Conservation (phyloP, 2,113 vertebrate genomes). For the Arothron firmamentum region DNA sequence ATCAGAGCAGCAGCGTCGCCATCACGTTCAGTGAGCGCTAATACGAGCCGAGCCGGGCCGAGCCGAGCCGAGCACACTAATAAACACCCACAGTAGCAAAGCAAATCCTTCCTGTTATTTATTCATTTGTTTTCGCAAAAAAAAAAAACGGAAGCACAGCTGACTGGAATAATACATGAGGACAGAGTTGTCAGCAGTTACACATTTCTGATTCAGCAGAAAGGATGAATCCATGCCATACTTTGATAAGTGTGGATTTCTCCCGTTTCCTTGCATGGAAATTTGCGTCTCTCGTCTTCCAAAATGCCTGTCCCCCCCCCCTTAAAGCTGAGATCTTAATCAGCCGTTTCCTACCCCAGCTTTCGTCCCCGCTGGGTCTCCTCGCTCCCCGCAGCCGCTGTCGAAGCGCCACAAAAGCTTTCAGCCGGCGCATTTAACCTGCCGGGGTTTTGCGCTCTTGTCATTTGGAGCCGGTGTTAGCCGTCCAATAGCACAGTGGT, state of each 20-base stretch:
- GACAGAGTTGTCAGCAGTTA: too few species aligned
- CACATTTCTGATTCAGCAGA: too few species aligned
- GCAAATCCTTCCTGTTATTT: neutral
- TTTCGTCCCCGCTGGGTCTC: neutral
- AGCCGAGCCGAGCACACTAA: neutral
- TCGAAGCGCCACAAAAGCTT: conserved; percentile 15
- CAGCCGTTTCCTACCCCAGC: neutral
- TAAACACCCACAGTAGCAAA: neutral
- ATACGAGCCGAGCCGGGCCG: conserved; percentile 33
- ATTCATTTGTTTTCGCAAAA: neutral
- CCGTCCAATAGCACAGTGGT: conserved; percentile 38
- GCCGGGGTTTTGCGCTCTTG: conserved; percentile 14
- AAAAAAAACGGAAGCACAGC: neutral
- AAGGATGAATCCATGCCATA: too few species aligned
- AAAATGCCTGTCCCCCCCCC: neutral
- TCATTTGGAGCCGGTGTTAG: conserved; percentile 35
- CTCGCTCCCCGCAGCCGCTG: conserved; percentile 4
- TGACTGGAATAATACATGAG: neutral
- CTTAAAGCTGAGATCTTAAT: neutral
- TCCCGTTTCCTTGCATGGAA: neutral
- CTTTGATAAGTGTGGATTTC: too few species aligned
- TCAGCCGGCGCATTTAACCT: conserved; percentile 24
- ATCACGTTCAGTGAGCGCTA: conserved; percentile 32
- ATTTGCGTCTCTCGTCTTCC: neutral
- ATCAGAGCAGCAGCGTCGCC: conserved; percentile 38